A percentile compares a stretch with the other conserved stretches of the same genome.
Evolutionary conservation across 1,140 invertebrate genomes (phyloP).

Genomic region (Ericerus pela): DNA sequence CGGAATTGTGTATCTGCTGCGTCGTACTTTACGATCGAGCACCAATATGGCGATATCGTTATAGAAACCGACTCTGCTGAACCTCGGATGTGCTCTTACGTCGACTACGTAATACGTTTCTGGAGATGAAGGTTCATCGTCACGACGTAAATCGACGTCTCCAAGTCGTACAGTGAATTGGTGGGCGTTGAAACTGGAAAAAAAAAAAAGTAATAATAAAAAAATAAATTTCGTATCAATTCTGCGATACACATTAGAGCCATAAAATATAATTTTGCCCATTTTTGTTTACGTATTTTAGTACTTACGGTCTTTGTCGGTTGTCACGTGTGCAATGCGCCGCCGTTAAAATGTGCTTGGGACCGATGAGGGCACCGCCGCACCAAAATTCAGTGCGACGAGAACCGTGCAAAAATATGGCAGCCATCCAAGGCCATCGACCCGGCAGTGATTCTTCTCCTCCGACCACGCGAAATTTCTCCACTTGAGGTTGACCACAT

Average conservation of each 20-base stretch:
- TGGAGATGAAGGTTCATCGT: conserved; percentile 63
- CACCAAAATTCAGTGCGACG: conserved; percentile 85
- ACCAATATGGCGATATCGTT: conserved; percentile 80
- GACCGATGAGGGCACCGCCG: conserved; percentile 70
- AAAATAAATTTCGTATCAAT: neutral
- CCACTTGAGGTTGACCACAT: conserved; percentile 65
- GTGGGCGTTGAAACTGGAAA: conserved; percentile 54
- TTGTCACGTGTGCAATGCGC: conserved; percentile 82
- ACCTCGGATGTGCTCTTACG: conserved; percentile 62
- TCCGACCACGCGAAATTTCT: conserved; percentile 71
- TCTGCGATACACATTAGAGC: too few relatives aligned
- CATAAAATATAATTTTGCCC: too few relatives aligned
- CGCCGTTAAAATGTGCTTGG: conserved; percentile 68
- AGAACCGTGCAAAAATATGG: conserved; percentile 74
- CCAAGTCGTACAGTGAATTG: conserved; percentile 80
- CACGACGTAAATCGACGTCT: conserved; percentile 66
- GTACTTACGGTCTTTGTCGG: conserved; percentile 65
- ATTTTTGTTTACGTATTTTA: neutral
- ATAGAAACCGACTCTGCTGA: conserved; percentile 72
- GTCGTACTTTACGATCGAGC: conserved; percentile 52
- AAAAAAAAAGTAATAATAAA: neutral
- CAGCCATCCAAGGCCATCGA: conserved; percentile 86
- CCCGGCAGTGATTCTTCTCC: conserved; percentile 69
- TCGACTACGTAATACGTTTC: conserved; percentile 59
- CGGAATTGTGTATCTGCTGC: conserved; percentile 70